Percentiles rank a stretch among this genome's conserved stretches.
Conservation (phyloP, 1,140 invertebrate genomes). For the Dryas iulia region DNA sequence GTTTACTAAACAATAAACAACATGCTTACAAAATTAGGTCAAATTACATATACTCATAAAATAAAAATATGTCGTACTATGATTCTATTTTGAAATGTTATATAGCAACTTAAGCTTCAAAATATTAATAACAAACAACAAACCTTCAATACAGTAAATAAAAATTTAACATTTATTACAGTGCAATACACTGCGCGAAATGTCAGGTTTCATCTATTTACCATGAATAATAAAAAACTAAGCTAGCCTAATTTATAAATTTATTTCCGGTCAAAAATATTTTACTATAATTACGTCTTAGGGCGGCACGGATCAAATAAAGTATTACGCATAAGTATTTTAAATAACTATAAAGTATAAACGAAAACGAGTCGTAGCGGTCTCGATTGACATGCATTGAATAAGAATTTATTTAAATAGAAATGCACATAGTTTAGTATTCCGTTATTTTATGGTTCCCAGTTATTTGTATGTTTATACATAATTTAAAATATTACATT, state of each 20-base stretch:
- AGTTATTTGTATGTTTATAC: conserved; percentile 16
- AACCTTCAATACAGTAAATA: background rate
- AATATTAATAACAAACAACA: background rate
- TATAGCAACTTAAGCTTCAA: too few species aligned
- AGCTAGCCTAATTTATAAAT: conserved; percentile 9
- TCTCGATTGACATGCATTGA: conserved; percentile 36
- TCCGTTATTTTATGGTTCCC: conserved; percentile 30
- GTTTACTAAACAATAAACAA: too few species aligned
- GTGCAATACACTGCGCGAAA: background rate
- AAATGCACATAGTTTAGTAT: conserved; percentile 31
- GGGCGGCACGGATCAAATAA: conserved; percentile 32
- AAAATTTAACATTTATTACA: background rate
- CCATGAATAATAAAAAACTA: conserved; percentile 5
- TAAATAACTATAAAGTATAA: conserved; percentile 33
- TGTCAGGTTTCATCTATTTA: background rate
- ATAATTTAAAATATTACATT: conserved; percentile 16
- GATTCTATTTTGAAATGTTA: too few species aligned
- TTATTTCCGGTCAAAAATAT: conserved; percentile 28
- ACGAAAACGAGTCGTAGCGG: conserved; percentile 36
- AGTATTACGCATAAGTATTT: conserved; percentile 33
- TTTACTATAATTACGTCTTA: conserved; percentile 23
- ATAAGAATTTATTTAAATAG: conserved; percentile 36
- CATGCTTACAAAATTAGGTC: too few species aligned
- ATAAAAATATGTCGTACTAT: too few species aligned
- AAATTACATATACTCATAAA: too few species aligned